Evolutionary conservation across 37 sponge, comb jelly and placozoan species (phyloP).

Genomic region (Geodia barretti): DNA sequence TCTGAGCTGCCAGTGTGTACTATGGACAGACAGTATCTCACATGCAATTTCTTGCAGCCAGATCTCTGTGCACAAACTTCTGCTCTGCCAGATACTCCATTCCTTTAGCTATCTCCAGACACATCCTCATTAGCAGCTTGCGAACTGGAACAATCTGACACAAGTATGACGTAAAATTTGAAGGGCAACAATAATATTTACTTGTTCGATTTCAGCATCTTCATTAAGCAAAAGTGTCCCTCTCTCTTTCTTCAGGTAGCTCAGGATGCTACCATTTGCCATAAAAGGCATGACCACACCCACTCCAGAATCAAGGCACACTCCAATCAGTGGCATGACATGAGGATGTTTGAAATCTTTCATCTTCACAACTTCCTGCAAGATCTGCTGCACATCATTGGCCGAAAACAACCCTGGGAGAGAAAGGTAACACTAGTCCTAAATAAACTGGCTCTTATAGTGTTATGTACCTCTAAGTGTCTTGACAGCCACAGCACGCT

Average conservation of each 20-base stretch:
- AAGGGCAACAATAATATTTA: too few relatives aligned
- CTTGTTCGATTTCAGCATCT: constrained; percentile 9
- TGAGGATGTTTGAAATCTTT: constrained; percentile 38
- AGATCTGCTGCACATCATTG: constrained; percentile 19
- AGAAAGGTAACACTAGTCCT: neutral
- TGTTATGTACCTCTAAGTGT: constrained; percentile 34
- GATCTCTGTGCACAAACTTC: constrained; percentile 33
- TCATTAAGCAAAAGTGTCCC: neutral
- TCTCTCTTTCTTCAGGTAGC: constrained; percentile 42
- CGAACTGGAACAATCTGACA: constrained; percentile 21
- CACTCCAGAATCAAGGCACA: constrained; percentile 19
- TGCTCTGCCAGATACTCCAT: constrained; percentile 34
- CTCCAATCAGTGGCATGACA: constrained; percentile 47
- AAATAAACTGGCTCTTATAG: neutral
- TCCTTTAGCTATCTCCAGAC: constrained; percentile 27
- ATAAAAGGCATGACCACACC: constrained; percentile 44
- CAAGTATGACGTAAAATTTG: too few relatives aligned
- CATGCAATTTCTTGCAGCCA: constrained; percentile 49
- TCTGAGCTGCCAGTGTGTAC: too few relatives aligned
- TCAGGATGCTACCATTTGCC: constrained; percentile 50
- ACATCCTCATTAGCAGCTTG: constrained; percentile 25
- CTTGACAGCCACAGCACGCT: constrained; percentile 44
- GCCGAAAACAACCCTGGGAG: neutral
- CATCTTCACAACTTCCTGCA: constrained; percentile 39
- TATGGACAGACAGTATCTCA: constrained; percentile 2